Evolutionary conservation across 2,797 vertebrate species (phyloP).

Genomic region (Acanthiza pusilla): DNA sequence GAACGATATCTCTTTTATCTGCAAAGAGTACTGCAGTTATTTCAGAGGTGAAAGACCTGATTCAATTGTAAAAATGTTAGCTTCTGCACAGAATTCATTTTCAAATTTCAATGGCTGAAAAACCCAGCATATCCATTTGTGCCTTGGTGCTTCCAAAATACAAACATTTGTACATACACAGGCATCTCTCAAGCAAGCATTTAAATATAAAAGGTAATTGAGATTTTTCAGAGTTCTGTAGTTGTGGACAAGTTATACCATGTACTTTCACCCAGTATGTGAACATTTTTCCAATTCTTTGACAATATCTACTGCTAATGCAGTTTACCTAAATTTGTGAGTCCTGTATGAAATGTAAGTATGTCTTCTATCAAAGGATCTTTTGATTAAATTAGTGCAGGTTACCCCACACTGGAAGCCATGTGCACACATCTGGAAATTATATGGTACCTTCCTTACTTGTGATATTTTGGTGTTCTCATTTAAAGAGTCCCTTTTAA

Average conservation of each 20-base stretch:
- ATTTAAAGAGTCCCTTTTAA: background rate
- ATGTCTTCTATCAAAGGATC: background rate
- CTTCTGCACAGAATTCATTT: background rate
- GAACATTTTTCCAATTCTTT: background rate
- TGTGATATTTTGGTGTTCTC: background rate
- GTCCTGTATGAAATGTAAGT: background rate
- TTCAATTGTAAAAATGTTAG: background rate
- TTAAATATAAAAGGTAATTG: background rate
- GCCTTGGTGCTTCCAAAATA: background rate
- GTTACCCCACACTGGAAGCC: background rate
- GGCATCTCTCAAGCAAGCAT: background rate
- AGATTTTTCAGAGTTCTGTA: background rate
- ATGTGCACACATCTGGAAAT: background rate
- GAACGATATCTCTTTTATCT: background rate
- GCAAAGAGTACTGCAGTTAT: background rate
- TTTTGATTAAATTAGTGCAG: background rate
- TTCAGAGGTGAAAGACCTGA: background rate
- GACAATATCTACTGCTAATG: background rate
- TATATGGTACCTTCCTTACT: background rate
- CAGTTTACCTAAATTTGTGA: background rate
- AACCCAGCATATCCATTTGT: background rate
- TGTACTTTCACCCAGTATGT: background rate
- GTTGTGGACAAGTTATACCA: background rate
- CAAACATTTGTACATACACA: fast-evolving
- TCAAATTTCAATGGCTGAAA: background rate